phyloP scores from a whole-genome alignment of 2,888 invertebrate genomes.

The Tenthredo scrophulariae region DNA sequence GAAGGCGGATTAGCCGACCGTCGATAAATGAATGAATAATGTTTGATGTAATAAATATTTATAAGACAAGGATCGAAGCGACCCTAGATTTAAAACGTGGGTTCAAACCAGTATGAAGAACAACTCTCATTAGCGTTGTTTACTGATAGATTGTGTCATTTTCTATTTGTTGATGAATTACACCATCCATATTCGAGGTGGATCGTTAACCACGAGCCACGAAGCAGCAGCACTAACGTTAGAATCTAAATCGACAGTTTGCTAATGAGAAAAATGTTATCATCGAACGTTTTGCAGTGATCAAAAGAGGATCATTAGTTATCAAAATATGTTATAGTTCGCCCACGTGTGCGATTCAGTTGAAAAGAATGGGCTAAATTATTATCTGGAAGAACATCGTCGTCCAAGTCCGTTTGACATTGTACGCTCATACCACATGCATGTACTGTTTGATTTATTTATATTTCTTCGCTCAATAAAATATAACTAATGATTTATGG shows the following conservation, averaged over 20 bases:
- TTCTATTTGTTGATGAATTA: not conserved
- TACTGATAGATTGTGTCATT: not conserved
- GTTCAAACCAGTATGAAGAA: not conserved
- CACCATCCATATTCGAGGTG: not conserved
- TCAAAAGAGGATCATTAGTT: not conserved
- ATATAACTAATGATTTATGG: not conserved
- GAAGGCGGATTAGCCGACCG: not conserved
- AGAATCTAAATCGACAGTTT: not conserved
- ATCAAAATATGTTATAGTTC: not conserved
- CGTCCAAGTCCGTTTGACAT: conserved; percentile 21
- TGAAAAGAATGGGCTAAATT: not conserved
- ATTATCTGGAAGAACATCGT: not conserved
- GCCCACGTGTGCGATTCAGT: not conserved
- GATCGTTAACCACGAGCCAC: not conserved
- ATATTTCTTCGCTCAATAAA: not conserved
- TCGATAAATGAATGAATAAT: not conserved
- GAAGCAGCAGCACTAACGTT: not conserved
- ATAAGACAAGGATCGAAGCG: not conserved
- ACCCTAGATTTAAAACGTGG: not conserved
- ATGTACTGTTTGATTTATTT: not conserved
- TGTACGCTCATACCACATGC: not conserved
- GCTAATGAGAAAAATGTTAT: not conserved
- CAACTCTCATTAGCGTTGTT: conserved; percentile 4
- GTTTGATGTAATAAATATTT: not conserved
- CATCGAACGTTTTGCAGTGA: not conserved